Conservation (phyloP, 2,797 vertebrate species). For the Acridotheres tristis region DNA sequence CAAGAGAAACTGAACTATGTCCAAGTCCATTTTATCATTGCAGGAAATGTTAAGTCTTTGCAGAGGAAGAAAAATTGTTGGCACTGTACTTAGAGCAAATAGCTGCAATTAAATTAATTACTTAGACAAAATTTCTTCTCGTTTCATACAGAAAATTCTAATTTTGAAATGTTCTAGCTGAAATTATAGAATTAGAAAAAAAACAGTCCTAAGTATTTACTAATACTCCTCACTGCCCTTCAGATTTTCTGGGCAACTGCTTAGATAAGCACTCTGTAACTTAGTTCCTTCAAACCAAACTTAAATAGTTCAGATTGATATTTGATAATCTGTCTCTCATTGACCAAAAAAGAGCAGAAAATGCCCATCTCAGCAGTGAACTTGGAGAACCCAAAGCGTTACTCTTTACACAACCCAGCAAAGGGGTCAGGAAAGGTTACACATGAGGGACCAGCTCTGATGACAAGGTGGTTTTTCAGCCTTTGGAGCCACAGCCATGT, state of each 20-base stretch:
- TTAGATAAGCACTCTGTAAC: not conserved
- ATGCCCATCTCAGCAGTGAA: not conserved
- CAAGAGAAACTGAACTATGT: not conserved
- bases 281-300: not conserved
- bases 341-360: not conserved
- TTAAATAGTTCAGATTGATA: not conserved
- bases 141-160: not conserved
- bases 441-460: not conserved
- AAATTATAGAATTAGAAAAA: not conserved
- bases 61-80: not conserved
- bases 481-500: not conserved
- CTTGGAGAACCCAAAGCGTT: not conserved
- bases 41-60: not conserved
- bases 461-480: not conserved
- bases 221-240: not conserved
- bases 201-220: not conserved
- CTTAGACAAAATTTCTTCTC: not conserved
- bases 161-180: not conserved
- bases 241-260: not conserved
- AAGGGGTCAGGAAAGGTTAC: not conserved
- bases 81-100: not conserved
- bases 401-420: not conserved
- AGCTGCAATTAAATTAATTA: slow-evolving; percentile 18
- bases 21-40: not conserved
- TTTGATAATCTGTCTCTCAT: not conserved